These are phyloP conservation scores for Drosophila siamana DNA, from an alignment of 2,888 invertebrate genomes.

Conservation along the genomic window DNA sequence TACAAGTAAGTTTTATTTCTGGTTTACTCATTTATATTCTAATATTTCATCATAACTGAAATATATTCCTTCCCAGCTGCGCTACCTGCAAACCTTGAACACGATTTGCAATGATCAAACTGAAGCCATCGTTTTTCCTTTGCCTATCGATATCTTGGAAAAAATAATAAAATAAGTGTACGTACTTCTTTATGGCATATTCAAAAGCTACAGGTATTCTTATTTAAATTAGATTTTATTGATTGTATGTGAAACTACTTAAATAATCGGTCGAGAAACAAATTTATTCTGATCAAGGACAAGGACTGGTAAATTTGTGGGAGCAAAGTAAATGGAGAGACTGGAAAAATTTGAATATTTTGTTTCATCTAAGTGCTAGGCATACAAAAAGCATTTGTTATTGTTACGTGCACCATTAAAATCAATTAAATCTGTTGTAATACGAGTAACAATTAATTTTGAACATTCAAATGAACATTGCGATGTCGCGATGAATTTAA, in stretches of 20 bases:
- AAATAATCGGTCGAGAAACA: too few species aligned
- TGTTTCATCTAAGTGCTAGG: neutral
- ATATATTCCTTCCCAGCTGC: slow-evolving; percentile 37
- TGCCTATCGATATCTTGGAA: slow-evolving; percentile 60
- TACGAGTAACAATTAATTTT: slow-evolving; percentile 44
- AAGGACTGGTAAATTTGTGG: too few species aligned
- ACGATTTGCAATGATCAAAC: slow-evolving; percentile 65
- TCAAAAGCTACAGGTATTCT: too few species aligned
- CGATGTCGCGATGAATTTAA: slow-evolving; percentile 51
- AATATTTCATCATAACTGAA: neutral
- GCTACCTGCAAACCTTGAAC: slow-evolving; percentile 68
- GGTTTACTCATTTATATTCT: neutral
- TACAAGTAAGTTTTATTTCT: slow-evolving; percentile 43
- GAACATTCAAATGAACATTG: slow-evolving; percentile 38
- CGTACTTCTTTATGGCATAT: too few species aligned
- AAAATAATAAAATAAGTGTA: slow-evolving; percentile 35
- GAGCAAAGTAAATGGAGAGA: too few species aligned
- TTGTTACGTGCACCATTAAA: slow-evolving; percentile 40
- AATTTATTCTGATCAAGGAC: too few species aligned
- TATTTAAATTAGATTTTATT: too few species aligned
- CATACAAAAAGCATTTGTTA: neutral
- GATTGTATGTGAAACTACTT: too few species aligned
- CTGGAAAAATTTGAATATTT: neutral
- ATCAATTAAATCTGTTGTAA: slow-evolving; percentile 62
- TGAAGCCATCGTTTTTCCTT: slow-evolving; percentile 58